Evolutionary conservation across 2,888 invertebrate species (phyloP).

Genomic region (Pantelozetes paolii): DNA sequence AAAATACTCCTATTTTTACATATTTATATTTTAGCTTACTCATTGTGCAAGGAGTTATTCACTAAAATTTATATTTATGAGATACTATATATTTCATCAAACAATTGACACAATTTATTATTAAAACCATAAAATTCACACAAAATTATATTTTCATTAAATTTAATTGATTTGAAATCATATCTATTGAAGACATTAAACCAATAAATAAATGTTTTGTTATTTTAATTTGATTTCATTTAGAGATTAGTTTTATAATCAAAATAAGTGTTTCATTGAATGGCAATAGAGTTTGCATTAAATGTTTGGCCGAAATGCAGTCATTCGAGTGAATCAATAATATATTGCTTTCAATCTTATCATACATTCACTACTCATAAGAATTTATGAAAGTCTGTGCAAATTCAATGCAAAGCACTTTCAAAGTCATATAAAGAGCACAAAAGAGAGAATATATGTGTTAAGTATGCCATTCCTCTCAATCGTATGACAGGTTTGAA

Average conservation of each 20-base stretch:
- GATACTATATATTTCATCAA: too few relatives aligned
- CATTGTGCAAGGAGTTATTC: too few relatives aligned
- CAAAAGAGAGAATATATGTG: not conserved
- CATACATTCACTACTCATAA: not conserved
- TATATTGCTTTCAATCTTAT: constrained; percentile 8
- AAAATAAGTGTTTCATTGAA: not conserved
- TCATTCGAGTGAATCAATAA: constrained; percentile 19
- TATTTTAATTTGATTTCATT: not conserved
- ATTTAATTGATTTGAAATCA: too few relatives aligned
- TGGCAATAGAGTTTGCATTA: not conserved
- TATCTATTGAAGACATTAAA: too few relatives aligned
- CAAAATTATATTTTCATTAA: too few relatives aligned
- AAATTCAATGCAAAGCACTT: not conserved
- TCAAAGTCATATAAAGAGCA: not conserved
- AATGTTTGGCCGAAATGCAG: not conserved
- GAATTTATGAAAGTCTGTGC: not conserved
- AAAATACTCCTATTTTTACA: too few relatives aligned
- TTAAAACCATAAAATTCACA: too few relatives aligned
- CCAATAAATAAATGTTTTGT: too few relatives aligned
- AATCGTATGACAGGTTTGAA: not conserved
- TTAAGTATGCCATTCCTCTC: not conserved
- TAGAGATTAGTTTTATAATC: not conserved
- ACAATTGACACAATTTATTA: too few relatives aligned
- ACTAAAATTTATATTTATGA: too few relatives aligned
- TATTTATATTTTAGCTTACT: too few relatives aligned